Evolutionary conservation across 2,797 vertebrate species (phyloP), one percentile per base, ranked within the genome.

Genomic region (Ctenochaetus hawaiiensis): DNA sequence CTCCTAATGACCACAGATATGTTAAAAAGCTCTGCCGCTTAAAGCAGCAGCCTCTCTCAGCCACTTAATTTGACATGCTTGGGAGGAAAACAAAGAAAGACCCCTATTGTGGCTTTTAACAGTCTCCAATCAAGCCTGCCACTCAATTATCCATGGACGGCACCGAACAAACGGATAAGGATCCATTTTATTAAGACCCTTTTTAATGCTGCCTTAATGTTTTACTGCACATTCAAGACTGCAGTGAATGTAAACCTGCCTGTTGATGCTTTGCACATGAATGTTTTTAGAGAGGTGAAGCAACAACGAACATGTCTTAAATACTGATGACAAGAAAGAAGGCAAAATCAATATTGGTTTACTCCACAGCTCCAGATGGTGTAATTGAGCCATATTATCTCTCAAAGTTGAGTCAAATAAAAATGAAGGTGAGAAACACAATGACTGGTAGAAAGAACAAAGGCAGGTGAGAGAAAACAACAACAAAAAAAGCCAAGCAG

Each of bases 21-120:
- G 83, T 91, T 87, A 86, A 90, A 88, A 84, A 81, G 86, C 83
- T 63, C 75, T 49, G 67, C 67, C 78, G 67, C 86, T 93, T 87
- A 82, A 89, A 85, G 83, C 78, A 67, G 85, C 84, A 70, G 61
- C 76, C 79, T 70, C 80, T 68, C 60, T 69, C 76, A 10, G 72
- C 80, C 86, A 81, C 82, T 93, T 90, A 82, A 92, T 92, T 91
- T 87, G 84, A 91, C 90, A 92, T 86, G 90, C 86, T 90, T 87
- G 73, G 56, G 69, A 83, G 75, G 78, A 87, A 93, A 92, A 89
- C 88, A 91, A 91, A 93, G 87, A 85, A 68, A 85, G 84, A 80
- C 76, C 87, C 85, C 85, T 71, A 89, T 88, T 93, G 89, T 91
- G 88, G 26, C 87, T 88, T 88, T 91, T 75, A 92, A 85, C 85